phyloP scores from a whole-genome alignment of 2,113 vertebrate species.

The Gallinago undulata region DNA sequence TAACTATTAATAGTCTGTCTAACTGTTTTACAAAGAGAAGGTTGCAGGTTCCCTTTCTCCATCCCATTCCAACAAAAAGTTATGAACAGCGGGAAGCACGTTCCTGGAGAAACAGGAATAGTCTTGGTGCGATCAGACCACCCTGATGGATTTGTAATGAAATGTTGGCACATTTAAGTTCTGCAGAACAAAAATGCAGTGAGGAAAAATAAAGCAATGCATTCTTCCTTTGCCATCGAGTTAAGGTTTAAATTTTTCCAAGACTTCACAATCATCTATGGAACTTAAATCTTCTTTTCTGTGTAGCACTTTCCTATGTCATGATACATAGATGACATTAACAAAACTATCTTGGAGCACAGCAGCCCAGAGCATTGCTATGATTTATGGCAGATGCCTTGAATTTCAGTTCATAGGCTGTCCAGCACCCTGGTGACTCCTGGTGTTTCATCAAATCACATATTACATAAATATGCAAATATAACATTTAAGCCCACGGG shows the following conservation, averaged over 20 bases:
- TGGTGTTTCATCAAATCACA: background rate
- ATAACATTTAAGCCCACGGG: background rate
- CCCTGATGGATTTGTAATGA: background rate
- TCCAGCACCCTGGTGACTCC: background rate
- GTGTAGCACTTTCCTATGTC: background rate
- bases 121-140: background rate
- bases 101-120: background rate
- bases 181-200: background rate
- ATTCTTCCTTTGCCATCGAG: background rate
- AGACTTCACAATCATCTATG: background rate
- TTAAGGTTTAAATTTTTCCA: background rate
- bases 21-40: background rate
- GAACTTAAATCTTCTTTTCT: background rate
- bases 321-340: background rate
- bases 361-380: background rate
- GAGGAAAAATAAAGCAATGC: background rate
- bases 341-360: background rate
- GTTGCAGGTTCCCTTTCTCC: background rate
- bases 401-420: background rate
- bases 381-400: background rate
- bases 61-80: background rate
- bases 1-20: background rate
- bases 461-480: background rate
- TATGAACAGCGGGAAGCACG: background rate
- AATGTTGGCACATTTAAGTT: background rate